Evolutionary conservation across 2,797 vertebrate genomes (phyloP).

Genomic region (Chaenodraco wilsoni): DNA sequence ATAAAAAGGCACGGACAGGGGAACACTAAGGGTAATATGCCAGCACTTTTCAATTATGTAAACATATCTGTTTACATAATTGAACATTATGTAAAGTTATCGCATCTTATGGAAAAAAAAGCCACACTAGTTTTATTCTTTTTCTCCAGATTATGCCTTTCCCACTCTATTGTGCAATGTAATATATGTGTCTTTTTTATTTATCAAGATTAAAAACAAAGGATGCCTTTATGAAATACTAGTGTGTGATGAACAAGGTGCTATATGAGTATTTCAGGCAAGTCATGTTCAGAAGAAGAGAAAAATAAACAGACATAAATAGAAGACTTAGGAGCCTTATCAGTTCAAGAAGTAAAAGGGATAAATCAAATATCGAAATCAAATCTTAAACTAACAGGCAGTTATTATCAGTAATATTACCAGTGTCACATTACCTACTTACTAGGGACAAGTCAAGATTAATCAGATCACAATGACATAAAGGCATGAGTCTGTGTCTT

Average conservation of each 20-base stretch:
- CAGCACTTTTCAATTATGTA: neutral
- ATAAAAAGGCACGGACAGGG: neutral
- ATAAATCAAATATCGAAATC: slow-evolving; percentile 53
- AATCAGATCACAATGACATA: slow-evolving; percentile 50
- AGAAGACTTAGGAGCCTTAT: slow-evolving; percentile 17
- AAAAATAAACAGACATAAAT: neutral
- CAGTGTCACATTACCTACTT: slow-evolving; percentile 46
- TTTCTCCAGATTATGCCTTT: neutral
- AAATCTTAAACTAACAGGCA: slow-evolving; percentile 40
- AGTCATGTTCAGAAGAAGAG: slow-evolving; percentile 11
- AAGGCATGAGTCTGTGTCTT: slow-evolving; percentile 45
- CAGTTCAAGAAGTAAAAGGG: slow-evolving; percentile 3
- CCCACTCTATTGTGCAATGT: neutral
- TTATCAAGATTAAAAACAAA: slow-evolving; percentile 8
- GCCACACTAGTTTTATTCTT: slow-evolving; percentile 1
- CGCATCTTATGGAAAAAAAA: neutral
- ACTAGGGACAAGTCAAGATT: slow-evolving; percentile 30
- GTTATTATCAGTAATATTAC: slow-evolving; percentile 48
- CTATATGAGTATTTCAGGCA: slow-evolving; percentile 4
- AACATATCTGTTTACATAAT: neutral
- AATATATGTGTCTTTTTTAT: neutral
- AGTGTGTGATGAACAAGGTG: slow-evolving; percentile 4
- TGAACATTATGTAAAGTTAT: neutral
- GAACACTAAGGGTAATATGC: slow-evolving; percentile 10
- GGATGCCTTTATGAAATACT: slow-evolving; percentile 4